Conservation (phyloP, 2,888 invertebrate genomes). For the Netelia virgata region DNA sequence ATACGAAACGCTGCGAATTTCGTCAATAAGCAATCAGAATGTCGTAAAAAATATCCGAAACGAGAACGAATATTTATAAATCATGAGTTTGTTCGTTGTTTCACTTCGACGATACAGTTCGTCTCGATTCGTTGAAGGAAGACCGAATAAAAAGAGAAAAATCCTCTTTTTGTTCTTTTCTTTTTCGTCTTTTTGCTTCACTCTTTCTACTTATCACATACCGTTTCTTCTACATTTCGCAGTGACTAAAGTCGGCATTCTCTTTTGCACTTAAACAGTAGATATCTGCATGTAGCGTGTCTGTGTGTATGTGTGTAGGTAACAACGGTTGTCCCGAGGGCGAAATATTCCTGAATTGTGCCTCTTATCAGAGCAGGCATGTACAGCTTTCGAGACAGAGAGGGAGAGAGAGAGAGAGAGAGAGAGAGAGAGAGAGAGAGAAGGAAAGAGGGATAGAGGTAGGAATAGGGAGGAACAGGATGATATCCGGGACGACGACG, state of each 20-base stretch:
- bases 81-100: too few species aligned
- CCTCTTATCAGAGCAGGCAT: slow-evolving; percentile 33
- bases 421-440: slow-evolving; percentile 12
- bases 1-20: too few species aligned
- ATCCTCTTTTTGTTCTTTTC: too few species aligned
- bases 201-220: neutral
- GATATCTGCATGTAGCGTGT: neutral
- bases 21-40: too few species aligned
- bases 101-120: too few species aligned
- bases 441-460: neutral
- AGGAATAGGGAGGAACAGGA: slow-evolving; percentile 12
- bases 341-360: slow-evolving; percentile 49
- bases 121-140: too few species aligned
- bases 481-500: slow-evolving; percentile 54
- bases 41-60: too few species aligned
- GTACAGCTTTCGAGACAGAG: neutral
- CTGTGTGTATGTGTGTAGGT: too few species aligned
- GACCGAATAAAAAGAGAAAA: too few species aligned
- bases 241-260: neutral
- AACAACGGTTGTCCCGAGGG: slow-evolving; percentile 23
- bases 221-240: slow-evolving; percentile 7
- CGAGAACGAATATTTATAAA: too few species aligned
- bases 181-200: neutral
- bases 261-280: neutral
- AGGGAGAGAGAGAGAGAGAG: slow-evolving; percentile 1